Conservation (phyloP, 2,888 invertebrate species). For the Diarsia mendica region DNA sequence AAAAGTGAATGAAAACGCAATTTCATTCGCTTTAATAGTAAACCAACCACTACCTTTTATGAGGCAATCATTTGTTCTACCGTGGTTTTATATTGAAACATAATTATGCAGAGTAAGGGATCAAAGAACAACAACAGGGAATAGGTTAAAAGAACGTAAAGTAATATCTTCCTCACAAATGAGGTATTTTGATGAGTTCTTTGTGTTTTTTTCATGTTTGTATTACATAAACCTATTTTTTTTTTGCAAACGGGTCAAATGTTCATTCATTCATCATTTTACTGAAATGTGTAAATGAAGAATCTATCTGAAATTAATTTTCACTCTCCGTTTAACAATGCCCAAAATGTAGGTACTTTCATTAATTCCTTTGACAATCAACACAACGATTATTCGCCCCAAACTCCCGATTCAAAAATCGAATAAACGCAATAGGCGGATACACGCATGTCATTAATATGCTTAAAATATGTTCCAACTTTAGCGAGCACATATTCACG, state of each 20-base stretch:
- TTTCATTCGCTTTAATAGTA: constrained; percentile 47
- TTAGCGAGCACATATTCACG: constrained; percentile 23
- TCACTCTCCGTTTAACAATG: background rate
- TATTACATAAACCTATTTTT: background rate
- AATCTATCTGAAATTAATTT: too few relatives aligned
- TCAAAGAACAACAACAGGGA: constrained; percentile 1
- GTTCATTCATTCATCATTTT: too few relatives aligned
- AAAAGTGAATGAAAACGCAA: constrained; percentile 50
- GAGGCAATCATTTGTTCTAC: constrained; percentile 33
- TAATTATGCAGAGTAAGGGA: constrained; percentile 28
- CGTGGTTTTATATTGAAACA: constrained; percentile 30
- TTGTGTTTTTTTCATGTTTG: background rate
- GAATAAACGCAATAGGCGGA: constrained; percentile 17
- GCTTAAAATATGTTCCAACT: constrained; percentile 23
- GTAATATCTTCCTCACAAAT: background rate
- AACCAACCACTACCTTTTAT: constrained; percentile 39
- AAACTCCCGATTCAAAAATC: constrained; percentile 24
- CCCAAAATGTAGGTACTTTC: background rate
- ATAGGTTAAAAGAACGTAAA: background rate
- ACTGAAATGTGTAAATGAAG: too few relatives aligned
- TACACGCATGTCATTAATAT: constrained; percentile 17
- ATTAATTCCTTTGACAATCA: background rate
- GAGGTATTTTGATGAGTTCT: background rate
- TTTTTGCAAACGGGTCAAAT: too few relatives aligned
- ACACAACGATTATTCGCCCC: background rate